Base-by-base conservation (phyloP, 2,113 vertebrate species). In the Brachirus orientalis region DNA sequence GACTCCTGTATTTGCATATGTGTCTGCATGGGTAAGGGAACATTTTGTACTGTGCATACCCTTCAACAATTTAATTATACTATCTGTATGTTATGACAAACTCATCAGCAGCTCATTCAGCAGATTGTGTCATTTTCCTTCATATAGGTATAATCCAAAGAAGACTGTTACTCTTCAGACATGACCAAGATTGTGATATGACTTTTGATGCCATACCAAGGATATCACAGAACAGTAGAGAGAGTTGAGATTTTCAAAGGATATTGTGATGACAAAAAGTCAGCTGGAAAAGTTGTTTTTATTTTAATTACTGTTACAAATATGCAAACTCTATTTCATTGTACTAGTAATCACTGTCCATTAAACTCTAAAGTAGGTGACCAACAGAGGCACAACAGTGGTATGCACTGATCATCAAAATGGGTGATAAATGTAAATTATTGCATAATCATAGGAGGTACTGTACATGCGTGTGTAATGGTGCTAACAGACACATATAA, bases 171-270 rank as follows among this genome's bases (percentile, higher is more conserved):
- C 28, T 28, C 28, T 28, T 28, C 11, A 12, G 46, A 2, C 19
- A 57, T 55, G 16, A 43, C 14, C 19, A 68, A 35, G 20, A 38
- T 16, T 46, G 37, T 38, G 59, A 66, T 9, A 14, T n/a, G 8
- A 60, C 54, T 60, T 37, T 14, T 41, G 17, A 13, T 60, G 19
- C 36, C 28, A 10, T 53, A 52, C 44, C 45, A 56, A 58, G 45
- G 41, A 48, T 35, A 50, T 13, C 67, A 18, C 28, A 63, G 8
- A 43, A 8, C 14, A 53, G 43, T 35, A 66, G n/a, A 43, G 56
- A 51, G 11, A 70, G 54, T 45, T 65, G 33, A 22, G 63, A 56
- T 74, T 41, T 52, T 17, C 1, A n/a, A n/a, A 60, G 16, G 44
- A 76, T 45, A 17, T n/a, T 16, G n/a, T 33, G 19, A 46, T n/a